Evolutionary conservation across 2,797 vertebrate species (phyloP), one percentile per base, ranked within the genome.

Genomic region (Sus cebifrons): DNA sequence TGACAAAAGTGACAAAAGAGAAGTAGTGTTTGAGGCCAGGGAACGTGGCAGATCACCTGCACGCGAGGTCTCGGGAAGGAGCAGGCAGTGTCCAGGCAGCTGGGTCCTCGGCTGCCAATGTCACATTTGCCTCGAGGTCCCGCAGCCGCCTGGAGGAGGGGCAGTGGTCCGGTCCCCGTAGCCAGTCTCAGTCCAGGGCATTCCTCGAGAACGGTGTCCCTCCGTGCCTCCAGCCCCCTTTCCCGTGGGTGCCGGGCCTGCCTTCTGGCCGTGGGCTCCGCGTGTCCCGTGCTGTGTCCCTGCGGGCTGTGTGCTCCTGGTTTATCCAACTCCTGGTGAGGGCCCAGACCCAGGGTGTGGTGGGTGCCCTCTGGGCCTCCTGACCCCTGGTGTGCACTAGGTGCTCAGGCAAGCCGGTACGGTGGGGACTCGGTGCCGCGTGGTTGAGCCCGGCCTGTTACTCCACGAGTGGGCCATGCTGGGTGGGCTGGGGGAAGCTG

Each of bases 31-130:
- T 2, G 56, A 49, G 68, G 73, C 6, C 23, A 8, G 58, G 67
- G 54, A 4, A 1, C 2, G 1, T 20, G 1, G 3, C 13, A 3
- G 2, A 5, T 5, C 25, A 0, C 0, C 11, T 21, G 64, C 16
- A 6, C 1, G 17, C 12, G 0, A 2, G 17, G 11, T 6, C 1
- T 27, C 4, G 2, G 21, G 1, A 60, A 16, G 75, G 2, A 0
- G 54, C 29, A 9, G 70, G 54, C 40, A 0, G 49, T 1, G 13
- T 27, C 18, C 27, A 0, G 70, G 21, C 32, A 3, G 6, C 12
- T 11, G 0, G 32, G 13, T 8, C 73, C 60, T 54, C 2, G 60
- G 60, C 25, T 36, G 40, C 40, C 40, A 0, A 2, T 0, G 10
- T 12, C n/a, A 1, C 13, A 0, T 7, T 9, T 82, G 54, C 54